Percentiles rank a stretch among this genome's conserved stretches.
These are phyloP conservation scores for Thereva nobilitata DNA, from an alignment of 2,888 invertebrate species.

Conservation along the genomic window DNA sequence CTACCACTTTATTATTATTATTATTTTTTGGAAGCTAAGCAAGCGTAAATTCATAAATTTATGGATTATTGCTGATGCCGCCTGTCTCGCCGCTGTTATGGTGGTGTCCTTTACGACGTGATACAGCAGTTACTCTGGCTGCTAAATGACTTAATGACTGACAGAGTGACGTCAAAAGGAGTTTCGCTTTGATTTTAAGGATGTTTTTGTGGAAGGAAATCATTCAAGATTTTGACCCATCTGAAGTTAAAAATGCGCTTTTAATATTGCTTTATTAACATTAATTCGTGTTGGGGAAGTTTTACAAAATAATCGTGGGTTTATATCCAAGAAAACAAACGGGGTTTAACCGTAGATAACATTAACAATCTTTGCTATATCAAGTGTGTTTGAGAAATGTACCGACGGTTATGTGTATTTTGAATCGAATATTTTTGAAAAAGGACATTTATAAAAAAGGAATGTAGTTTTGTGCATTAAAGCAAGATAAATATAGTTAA, in stretches of 20 bases:
- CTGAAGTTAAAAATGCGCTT: no score
- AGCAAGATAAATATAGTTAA: no score
- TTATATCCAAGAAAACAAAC: no score
- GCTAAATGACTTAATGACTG: slow-evolving; percentile 18
- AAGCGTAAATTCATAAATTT: slow-evolving; percentile 38
- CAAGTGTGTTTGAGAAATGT: no score
- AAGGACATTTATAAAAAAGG: neutral
- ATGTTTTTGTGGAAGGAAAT: no score
- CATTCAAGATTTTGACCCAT: no score
- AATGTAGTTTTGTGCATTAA: neutral
- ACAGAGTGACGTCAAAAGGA: neutral
- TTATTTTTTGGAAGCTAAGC: slow-evolving; percentile 23
- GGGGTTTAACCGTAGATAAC: no score
- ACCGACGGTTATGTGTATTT: neutral
- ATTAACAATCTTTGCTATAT: no score
- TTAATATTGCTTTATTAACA: no score
- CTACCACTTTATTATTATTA: neutral
- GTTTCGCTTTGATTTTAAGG: neutral
- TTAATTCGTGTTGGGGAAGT: no score
- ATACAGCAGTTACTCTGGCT: neutral
- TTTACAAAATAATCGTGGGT: no score
- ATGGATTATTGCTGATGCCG: slow-evolving; percentile 32
- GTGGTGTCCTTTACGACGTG: slow-evolving; percentile 1
- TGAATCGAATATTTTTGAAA: neutral
- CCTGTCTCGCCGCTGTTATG: slow-evolving; percentile 32